phyloP scores from a whole-genome alignment of 1,140 invertebrate genomes.

The Apolygus lucorum region DNA sequence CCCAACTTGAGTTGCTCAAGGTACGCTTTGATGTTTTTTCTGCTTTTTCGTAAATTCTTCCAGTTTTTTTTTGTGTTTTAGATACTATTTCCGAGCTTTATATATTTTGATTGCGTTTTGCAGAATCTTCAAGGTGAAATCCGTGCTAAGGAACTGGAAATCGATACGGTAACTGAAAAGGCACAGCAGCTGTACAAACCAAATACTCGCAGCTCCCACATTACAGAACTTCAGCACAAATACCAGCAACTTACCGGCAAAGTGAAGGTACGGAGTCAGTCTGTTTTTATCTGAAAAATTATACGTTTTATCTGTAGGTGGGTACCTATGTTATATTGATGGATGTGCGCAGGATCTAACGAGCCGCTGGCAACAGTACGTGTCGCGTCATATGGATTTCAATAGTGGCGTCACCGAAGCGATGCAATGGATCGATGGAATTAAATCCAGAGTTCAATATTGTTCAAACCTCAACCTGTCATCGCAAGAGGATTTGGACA shows the following conservation, averaged over 20 bases:
- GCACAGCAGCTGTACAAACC: slow-evolving; percentile 75
- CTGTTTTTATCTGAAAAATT: no score
- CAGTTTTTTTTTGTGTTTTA: no score
- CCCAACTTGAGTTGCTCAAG: slow-evolving; percentile 67
- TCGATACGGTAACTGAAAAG: slow-evolving; percentile 83
- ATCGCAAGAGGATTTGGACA: slow-evolving; percentile 75
- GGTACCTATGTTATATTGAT: not conserved
- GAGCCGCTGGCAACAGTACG: slow-evolving; percentile 84
- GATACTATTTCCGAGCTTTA: slow-evolving; percentile 11
- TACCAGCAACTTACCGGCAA: slow-evolving; percentile 83
- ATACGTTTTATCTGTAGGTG: no score
- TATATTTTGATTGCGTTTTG: no score
- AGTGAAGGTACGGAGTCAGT: slow-evolving; percentile 65
- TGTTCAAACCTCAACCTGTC: slow-evolving; percentile 72
- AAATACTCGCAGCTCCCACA: slow-evolving; percentile 56
- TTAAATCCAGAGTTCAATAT: slow-evolving; percentile 72
- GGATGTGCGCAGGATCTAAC: slow-evolving; percentile 55
- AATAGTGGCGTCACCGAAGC: slow-evolving; percentile 70
- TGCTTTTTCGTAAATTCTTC: no score
- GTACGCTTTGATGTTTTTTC: no score
- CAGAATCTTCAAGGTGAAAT: slow-evolving; percentile 78
- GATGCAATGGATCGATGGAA: slow-evolving; percentile 71
- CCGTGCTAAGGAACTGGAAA: slow-evolving; percentile 81
- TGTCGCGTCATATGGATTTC: slow-evolving; percentile 80
- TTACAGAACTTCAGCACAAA: slow-evolving; percentile 78